These are phyloP conservation scores for Cygnus atratus DNA, from an alignment of 2,113 vertebrate genomes.

Conservation along the genomic window DNA sequence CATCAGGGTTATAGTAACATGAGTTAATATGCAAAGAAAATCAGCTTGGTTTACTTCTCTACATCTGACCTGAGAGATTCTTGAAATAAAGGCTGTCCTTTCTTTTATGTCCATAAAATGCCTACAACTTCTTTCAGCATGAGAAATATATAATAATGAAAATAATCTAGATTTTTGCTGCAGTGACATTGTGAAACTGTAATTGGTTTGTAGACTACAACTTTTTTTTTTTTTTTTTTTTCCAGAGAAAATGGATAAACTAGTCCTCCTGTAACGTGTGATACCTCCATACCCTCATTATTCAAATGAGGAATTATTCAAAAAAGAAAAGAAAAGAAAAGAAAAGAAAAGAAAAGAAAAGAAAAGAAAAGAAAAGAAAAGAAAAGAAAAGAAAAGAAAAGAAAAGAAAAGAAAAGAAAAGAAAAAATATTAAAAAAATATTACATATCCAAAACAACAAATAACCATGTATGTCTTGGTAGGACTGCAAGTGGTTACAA, in stretches of 20 bases:
- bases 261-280: background rate
- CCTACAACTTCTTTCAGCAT: background rate
- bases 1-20: accelerated
- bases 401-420: background rate
- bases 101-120: background rate
- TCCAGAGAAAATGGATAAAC: background rate
- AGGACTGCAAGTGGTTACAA: background rate
- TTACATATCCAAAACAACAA: background rate
- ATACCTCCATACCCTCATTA: background rate
- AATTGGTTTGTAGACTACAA: background rate
- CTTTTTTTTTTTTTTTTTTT: background rate
- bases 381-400: background rate
- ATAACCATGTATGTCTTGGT: background rate
- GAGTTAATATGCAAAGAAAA: background rate
- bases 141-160: background rate
- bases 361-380: background rate
- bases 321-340: background rate
- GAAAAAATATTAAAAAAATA: background rate
- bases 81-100: background rate
- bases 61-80: background rate
- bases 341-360: no score
- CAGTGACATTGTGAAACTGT: background rate
- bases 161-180: background rate
- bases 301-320: background rate
- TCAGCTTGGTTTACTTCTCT: background rate